Evolutionary conservation across 64 coral and sea anemone genomes (phyloP).

Genomic region (Pachyseris speciosa): DNA sequence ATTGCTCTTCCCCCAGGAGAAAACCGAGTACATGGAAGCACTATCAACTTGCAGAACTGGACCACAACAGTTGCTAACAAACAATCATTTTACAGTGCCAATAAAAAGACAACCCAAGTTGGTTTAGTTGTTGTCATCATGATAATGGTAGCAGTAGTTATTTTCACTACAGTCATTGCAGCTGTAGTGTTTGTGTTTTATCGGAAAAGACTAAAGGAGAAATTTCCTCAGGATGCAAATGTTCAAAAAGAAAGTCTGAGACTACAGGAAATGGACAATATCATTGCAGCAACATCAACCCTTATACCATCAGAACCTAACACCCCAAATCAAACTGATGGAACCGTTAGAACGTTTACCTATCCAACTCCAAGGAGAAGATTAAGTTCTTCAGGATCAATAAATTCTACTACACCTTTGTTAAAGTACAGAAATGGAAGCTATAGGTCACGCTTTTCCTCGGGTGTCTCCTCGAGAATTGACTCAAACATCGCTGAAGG

Average conservation of each 20-base stretch:
- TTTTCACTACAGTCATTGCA: conserved; percentile 5
- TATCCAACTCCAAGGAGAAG: conserved; percentile 58
- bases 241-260: neutral
- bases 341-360: conserved; percentile 46
- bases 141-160: conserved; percentile 33
- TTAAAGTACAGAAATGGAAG: conserved; percentile 91
- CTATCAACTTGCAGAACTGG: neutral
- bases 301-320: conserved; percentile 73
- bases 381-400: conserved; percentile 85
- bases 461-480: conserved; percentile 77
- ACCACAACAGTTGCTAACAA: neutral
- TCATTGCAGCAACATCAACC: neutral
- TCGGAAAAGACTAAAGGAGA: conserved; percentile 53
- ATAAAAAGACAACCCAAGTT: neutral
- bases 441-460: conserved; percentile 90
- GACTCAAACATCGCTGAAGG: conserved; percentile 97
- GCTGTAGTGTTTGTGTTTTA: conserved; percentile 44
- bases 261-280: conserved; percentile 12
- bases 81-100: neutral
- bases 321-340: conserved; percentile 58
- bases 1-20: neutral
- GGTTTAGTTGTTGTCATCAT: conserved; percentile 39
- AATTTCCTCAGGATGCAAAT: conserved; percentile 33
- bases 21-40: neutral
- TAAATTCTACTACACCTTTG: conserved; percentile 79